Percentiles rank a stretch among this genome's conserved stretches.
Evolutionary conservation across 2,113 vertebrate genomes (phyloP).

Genomic region (Loxodonta africana): DNA sequence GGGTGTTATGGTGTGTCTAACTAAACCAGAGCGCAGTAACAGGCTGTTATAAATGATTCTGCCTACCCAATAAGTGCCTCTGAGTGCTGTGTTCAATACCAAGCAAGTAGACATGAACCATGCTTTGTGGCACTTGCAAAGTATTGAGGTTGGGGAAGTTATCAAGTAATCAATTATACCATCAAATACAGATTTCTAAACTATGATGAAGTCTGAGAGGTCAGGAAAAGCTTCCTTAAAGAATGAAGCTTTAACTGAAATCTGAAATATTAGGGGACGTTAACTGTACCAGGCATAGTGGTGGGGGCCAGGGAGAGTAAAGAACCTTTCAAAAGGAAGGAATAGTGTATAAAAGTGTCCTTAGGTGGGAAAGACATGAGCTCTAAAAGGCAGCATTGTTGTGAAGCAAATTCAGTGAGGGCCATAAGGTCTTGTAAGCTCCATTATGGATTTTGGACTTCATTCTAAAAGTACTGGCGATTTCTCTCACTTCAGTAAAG

Average conservation of each 20-base stretch:
- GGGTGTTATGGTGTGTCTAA: background rate
- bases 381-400: background rate
- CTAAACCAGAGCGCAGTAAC: background rate
- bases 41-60: too few species aligned
- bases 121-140: background rate
- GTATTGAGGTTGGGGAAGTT: background rate
- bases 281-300: too few species aligned
- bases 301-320: background rate
- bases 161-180: background rate
- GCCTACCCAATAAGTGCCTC: too few species aligned
- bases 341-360: background rate
- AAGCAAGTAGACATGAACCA: too few species aligned
- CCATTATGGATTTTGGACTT: background rate
- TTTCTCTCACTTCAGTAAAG: background rate
- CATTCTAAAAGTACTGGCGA: background rate
- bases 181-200: background rate
- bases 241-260: background rate
- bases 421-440: too few species aligned
- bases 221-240: background rate
- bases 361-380: background rate
- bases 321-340: background rate
- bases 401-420: background rate
- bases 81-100: background rate
- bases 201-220: background rate
- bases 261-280: background rate